Evolutionary conservation across 2,797 vertebrate species (phyloP).

Genomic region (Garrulus glandarius): DNA sequence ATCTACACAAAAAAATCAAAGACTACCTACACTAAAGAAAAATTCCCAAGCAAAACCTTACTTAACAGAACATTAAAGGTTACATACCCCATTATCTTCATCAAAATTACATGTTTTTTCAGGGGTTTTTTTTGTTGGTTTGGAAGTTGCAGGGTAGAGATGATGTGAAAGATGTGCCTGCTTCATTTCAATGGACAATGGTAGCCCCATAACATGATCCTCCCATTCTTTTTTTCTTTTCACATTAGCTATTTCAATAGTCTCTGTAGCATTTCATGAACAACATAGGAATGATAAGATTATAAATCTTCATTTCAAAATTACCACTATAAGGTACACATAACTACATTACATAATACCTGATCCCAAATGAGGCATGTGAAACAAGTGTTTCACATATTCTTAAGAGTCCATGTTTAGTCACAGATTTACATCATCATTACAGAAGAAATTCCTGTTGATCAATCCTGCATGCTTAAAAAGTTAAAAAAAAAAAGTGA

Average conservation of each 20-base stretch:
- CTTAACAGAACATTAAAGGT: neutral
- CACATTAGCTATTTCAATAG: neutral
- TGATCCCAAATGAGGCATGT: neutral
- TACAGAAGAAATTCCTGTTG: neutral
- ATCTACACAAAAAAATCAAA: neutral
- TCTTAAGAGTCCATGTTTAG: neutral
- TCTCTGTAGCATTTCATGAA: neutral
- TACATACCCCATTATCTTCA: neutral
- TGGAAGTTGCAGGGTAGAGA: neutral
- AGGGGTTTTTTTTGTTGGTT: neutral
- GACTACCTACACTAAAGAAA: neutral
- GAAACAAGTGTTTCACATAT: neutral
- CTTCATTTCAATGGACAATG: neutral
- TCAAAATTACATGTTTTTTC: accelerated
- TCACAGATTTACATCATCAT: neutral
- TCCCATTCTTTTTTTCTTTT: neutral
- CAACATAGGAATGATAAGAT: neutral
- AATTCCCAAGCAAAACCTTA: neutral
- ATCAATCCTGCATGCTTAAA: neutral
- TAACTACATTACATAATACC: neutral
- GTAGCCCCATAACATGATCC: neutral
- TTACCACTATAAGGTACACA: neutral
- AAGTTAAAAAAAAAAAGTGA: no score
- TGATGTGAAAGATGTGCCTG: neutral
- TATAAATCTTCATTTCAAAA: neutral